Evolutionary conservation across 1,140 invertebrate species (phyloP).

Genomic region (Chironomus striatipennis): DNA sequence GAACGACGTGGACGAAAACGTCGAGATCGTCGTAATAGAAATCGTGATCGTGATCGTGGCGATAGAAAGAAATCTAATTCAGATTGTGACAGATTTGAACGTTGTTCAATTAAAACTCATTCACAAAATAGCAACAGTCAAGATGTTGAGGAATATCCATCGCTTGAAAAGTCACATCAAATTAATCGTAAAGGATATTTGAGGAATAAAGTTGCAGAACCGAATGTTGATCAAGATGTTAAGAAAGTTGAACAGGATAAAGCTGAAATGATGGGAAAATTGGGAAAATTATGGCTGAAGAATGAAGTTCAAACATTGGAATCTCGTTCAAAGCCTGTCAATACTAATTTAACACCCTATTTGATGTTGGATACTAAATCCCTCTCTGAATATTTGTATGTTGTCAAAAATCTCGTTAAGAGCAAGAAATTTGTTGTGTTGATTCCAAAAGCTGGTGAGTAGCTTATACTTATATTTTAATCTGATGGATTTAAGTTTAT

Average conservation of each 20-base stretch:
- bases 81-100: not conserved
- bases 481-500: too few relatives aligned
- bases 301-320: constrained; percentile 65
- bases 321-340: constrained; percentile 35
- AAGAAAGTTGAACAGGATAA: constrained; percentile 51
- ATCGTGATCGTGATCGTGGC: constrained; percentile 21
- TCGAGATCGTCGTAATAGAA: constrained; percentile 35
- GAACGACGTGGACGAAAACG: constrained; percentile 41
- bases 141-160: not conserved
- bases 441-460: constrained; percentile 67
- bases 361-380: constrained; percentile 64
- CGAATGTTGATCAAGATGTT: constrained; percentile 34
- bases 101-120: not conserved
- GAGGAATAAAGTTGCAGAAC: constrained; percentile 28
- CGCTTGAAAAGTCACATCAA: constrained; percentile 9
- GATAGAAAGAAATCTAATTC: constrained; percentile 18
- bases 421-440: constrained; percentile 70
- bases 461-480: too few relatives aligned
- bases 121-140: not conserved
- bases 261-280: constrained; percentile 52
- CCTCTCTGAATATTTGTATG: constrained; percentile 58
- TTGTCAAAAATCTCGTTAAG: constrained; percentile 68
- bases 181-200: constrained; percentile 6
- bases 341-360: constrained; percentile 57
- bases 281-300: constrained; percentile 55